Evolutionary conservation across 1,140 invertebrate species (phyloP).

Genomic region (Delia radicum): DNA sequence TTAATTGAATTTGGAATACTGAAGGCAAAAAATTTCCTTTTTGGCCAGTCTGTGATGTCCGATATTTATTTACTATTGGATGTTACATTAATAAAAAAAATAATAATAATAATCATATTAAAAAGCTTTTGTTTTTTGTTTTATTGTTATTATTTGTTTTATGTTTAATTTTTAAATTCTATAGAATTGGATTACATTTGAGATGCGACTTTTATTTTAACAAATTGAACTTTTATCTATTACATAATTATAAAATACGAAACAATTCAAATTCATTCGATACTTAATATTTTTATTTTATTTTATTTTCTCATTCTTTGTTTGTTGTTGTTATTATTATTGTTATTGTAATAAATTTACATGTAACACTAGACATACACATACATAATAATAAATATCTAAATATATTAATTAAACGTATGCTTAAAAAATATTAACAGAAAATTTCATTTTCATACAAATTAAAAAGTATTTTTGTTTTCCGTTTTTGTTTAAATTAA

Average conservation of each 20-base stretch:
- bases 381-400: constrained; percentile 5
- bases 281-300: neutral
- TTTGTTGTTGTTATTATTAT: neutral
- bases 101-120: neutral
- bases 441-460: neutral
- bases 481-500: neutral
- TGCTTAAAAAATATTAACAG: neutral
- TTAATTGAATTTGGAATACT: no score
- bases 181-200: constrained; percentile 1
- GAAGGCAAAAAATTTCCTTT: no score
- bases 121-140: neutral
- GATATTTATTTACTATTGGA: no score
- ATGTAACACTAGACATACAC: constrained; percentile 1
- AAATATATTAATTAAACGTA: neutral
- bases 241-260: neutral
- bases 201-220: neutral
- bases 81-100: no score
- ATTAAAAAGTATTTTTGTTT: neutral
- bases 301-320: neutral
- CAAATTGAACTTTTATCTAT: constrained; percentile 1
- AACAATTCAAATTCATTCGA: neutral
- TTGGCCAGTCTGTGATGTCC: no score
- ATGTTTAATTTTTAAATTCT: neutral
- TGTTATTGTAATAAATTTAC: neutral
- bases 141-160: no score